These are phyloP conservation scores for Eudasyphora cyanicolor DNA, from an alignment of 2,888 invertebrate species.

Conservation along the genomic window DNA sequence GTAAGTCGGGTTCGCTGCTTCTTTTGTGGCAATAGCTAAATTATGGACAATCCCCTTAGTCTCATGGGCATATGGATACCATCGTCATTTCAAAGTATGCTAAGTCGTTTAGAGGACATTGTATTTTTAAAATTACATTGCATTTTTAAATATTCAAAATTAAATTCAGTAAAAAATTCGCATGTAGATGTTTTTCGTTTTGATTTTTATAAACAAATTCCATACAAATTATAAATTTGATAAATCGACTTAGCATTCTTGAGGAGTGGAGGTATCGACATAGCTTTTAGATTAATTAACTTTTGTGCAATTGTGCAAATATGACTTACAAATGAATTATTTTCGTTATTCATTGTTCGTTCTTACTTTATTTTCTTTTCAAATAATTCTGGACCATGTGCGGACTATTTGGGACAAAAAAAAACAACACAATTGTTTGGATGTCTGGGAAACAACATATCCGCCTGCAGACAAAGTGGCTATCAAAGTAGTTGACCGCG, in stretches of 20 bases:
- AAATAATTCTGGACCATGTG: not conserved
- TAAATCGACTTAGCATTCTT: too few species aligned
- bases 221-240: too few species aligned
- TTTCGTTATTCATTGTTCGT: not conserved
- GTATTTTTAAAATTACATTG: too few species aligned
- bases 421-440: not conserved
- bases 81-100: too few species aligned
- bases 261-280: too few species aligned
- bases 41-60: not conserved
- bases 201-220: not conserved
- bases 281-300: slow-evolving; percentile 17
- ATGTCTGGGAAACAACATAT: not conserved
- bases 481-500: slow-evolving; percentile 87
- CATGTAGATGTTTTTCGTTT: too few species aligned
- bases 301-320: not conserved
- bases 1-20: slow-evolving; percentile 77
- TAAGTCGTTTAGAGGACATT: too few species aligned
- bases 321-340: not conserved
- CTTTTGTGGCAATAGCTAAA: not conserved
- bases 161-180: too few species aligned
- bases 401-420: not conserved
- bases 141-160: too few species aligned
- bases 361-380: slow-evolving; percentile 17
- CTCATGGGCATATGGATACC: too few species aligned
- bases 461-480: slow-evolving; percentile 85